phyloP scores from a whole-genome alignment of 2,888 invertebrate species.

The Bembecia ichneumoniformis region DNA sequence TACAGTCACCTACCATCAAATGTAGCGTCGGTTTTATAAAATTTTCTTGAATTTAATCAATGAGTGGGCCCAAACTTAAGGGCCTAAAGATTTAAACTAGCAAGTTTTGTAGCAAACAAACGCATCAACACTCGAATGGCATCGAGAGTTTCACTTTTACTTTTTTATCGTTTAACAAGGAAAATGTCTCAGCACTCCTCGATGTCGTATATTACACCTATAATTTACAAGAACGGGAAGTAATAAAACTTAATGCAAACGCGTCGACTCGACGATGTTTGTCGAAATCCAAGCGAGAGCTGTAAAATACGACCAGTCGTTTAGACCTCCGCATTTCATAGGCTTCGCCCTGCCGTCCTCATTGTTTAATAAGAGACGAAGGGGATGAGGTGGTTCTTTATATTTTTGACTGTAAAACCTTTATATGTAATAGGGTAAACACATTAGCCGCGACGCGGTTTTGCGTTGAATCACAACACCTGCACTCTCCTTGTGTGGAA shows the following conservation, averaged over 20 bases:
- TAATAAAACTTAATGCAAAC: slow-evolving; percentile 66
- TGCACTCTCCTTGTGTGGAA: slow-evolving; percentile 40
- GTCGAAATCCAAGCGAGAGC: slow-evolving; percentile 46
- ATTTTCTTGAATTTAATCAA: no score
- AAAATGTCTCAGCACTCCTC: slow-evolving; percentile 34
- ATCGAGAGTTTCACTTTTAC: slow-evolving; percentile 24
- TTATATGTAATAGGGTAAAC: slow-evolving; percentile 57
- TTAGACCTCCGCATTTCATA: slow-evolving; percentile 21
- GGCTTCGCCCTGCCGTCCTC: slow-evolving; percentile 13
- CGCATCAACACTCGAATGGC: slow-evolving; percentile 26
- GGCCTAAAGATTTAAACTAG: no score
- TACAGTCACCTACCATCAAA: no score
- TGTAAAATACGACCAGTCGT: slow-evolving; percentile 35
- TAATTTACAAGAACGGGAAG: slow-evolving; percentile 60
- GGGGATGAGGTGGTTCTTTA: slow-evolving; percentile 22
- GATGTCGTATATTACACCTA: slow-evolving; percentile 44
- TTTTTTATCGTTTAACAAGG: slow-evolving; percentile 46
- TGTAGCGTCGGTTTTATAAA: no score
- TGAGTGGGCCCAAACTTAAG: no score
- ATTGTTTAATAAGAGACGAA: slow-evolving; percentile 14
- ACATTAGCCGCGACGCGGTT: slow-evolving; percentile 52
- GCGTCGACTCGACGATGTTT: slow-evolving; percentile 51
- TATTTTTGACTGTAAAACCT: slow-evolving; percentile 32
- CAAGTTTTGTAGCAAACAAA: slow-evolving; percentile 5
- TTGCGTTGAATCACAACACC: slow-evolving; percentile 44